A percentile compares a stretch with the other conserved stretches of the same genome.
Conservation (phyloP, 2,797 vertebrate genomes). For the Sparus aurata region DNA sequence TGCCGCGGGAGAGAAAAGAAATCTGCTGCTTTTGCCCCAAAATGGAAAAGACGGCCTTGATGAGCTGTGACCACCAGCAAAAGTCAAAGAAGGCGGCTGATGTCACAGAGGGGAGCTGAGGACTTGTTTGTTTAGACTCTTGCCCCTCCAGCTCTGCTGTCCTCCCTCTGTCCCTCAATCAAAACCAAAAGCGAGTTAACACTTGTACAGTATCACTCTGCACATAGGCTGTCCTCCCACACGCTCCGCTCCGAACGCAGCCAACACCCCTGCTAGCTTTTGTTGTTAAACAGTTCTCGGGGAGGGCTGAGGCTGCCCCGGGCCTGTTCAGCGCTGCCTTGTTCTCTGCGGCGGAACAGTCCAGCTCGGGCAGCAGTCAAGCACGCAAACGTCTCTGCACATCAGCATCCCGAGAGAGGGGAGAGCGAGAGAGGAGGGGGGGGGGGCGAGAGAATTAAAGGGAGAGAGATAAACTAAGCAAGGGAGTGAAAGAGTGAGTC, state of each 20-base stretch:
- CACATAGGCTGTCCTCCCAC: conserved; percentile 19
- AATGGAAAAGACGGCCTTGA: conserved; percentile 22
- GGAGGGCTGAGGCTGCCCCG: conserved; percentile 42
- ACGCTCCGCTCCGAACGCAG: background rate
- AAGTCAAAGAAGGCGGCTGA: conserved; percentile 5
- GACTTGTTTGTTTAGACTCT: conserved; percentile 34
- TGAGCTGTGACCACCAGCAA: background rate
- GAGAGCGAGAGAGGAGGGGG: background rate
- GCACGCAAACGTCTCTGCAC: conserved; percentile 75
- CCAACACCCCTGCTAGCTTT: conserved; percentile 18
- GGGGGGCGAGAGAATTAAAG: background rate
- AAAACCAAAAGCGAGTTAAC: background rate
- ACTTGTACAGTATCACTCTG: conserved; percentile 9
- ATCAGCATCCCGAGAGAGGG: conserved; percentile 62
- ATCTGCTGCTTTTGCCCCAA: background rate
- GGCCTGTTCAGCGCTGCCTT: conserved; percentile 44
- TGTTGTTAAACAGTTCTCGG: conserved; percentile 38
- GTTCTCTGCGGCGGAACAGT: conserved; percentile 48
- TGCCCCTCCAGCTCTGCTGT: conserved; percentile 19
- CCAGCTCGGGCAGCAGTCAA: conserved; percentile 65
- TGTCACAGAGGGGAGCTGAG: conserved; percentile 29
- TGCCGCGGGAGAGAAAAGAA: background rate
- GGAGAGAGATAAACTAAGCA: conserved; percentile 8
- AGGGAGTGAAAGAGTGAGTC: conserved; percentile 18
- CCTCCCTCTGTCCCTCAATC: conserved; percentile 5